Evolutionary conservation across 2,888 invertebrate genomes (phyloP), one percentile per base, ranked within the genome.

Genomic region (Thera britannica): DNA sequence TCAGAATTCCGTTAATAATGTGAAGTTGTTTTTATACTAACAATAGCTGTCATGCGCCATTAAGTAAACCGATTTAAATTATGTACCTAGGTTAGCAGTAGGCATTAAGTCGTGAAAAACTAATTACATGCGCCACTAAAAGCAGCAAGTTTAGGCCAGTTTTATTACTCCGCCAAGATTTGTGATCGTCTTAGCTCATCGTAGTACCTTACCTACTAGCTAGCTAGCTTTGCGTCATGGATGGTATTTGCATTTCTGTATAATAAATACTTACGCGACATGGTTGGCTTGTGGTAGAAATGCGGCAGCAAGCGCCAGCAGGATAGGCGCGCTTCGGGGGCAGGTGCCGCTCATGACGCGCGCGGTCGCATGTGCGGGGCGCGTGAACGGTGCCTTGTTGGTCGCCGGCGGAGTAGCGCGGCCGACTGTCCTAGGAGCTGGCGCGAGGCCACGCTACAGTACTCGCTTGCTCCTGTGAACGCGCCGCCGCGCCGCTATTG

Each of bases 251-350:
- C 44, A 63, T 58, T 55, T 58, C 52, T 58, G 60, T 56, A 51
- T 69, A 48, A 58, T 65, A 54, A 59, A 41, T 62, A 95, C 95
- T 95, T 85, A 95, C 95, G 95, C 95, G 87, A 95, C 95, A 87
- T 94, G 94, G 85, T 95, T 93, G 77, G 92, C 93, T 83, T 94
- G 94, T 80, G 94, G 95, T 80, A 95, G 88, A 78, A 95, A 91
- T 79, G 94, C 93, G 83, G 94, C 92, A 87, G 94, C 94, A 86
- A 95, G 93, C 91, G 94, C 94, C 91, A 95, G 93, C 87, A 94
- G 93, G 86, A 92, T 89, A 91, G 94, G 94, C 93, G 94, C 95
- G 88, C 89, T 90, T 88, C 90, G 93, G 92, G 95, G 91, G 93
- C 94, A 94, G 92, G 94, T 94, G 88, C 90, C 90, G 88, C 89